phyloP scores from a whole-genome alignment of 2,797 vertebrate genomes.

The Bucorvus abyssinicus region DNA sequence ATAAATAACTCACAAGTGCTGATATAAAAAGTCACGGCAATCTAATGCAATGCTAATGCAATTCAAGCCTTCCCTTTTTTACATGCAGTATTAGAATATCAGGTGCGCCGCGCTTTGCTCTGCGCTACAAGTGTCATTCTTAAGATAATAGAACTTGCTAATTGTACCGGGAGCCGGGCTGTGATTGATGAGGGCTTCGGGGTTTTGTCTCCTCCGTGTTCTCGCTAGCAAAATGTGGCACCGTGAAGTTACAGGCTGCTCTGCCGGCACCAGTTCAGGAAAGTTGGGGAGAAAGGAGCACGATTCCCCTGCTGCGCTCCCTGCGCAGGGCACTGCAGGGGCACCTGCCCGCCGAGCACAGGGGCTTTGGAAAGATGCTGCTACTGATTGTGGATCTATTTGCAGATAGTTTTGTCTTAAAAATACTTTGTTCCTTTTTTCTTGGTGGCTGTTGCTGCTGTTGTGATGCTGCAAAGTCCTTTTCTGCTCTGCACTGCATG shows the following conservation, averaged over 20 bases:
- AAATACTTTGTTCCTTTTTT: neutral
- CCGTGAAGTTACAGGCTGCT: neutral
- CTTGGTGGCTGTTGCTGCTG: neutral
- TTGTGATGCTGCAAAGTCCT: neutral
- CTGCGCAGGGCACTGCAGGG: neutral
- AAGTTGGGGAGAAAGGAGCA: neutral
- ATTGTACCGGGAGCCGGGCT: neutral
- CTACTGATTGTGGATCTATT: neutral
- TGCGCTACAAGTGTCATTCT: conserved; percentile 45
- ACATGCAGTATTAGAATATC: conserved; percentile 50
- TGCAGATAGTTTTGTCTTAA: neutral
- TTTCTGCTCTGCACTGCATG: neutral
- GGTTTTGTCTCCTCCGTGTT: neutral
- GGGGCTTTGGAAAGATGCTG: neutral
- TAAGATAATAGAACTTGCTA: conserved; percentile 47
- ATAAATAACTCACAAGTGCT: conserved; percentile 76
- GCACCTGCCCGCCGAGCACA: too few relatives aligned
- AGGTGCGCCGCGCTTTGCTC: neutral
- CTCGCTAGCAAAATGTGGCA: neutral
- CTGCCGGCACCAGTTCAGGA: neutral
- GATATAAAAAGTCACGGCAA: conserved; percentile 57
- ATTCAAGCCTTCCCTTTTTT: conserved; percentile 41
- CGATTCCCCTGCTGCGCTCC: neutral
- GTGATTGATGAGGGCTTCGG: conserved; percentile 10
- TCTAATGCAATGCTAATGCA: conserved; percentile 64